phyloP scores from a whole-genome alignment of 2,113 vertebrate genomes.

The Poeciliopsis retropinna region DNA sequence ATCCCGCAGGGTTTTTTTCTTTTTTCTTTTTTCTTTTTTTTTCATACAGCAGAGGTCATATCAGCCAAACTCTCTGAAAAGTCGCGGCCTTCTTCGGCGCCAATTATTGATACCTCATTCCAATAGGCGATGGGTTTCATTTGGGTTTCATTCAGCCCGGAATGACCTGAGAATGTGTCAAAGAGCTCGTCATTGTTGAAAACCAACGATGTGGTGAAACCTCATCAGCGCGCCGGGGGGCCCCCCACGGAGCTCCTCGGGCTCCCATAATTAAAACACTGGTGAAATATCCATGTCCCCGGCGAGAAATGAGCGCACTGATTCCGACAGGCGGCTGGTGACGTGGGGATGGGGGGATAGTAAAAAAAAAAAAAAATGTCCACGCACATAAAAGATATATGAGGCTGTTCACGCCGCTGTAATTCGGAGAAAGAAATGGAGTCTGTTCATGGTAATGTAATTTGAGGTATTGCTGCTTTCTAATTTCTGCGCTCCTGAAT shows the following conservation, averaged over 20 bases:
- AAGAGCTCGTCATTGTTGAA: conserved; percentile 78
- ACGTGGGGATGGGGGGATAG: too few relatives aligned
- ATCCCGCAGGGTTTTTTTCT: conserved; percentile 31
- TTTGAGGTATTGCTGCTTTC: conserved; percentile 73
- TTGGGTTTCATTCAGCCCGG: conserved; percentile 68
- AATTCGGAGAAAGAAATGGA: conserved; percentile 68
- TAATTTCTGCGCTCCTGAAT: conserved; percentile 64
- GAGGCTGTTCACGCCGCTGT: conserved; percentile 66
- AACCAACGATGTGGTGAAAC: conserved; percentile 76
- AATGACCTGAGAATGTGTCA: conserved; percentile 72
- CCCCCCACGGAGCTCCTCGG: conserved; percentile 42
- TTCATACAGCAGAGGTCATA: conserved; percentile 75
- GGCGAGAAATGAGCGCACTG: conserved; percentile 62
- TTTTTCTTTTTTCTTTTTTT: neutral
- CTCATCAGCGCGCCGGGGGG: conserved; percentile 63
- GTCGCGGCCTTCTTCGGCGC: conserved; percentile 42
- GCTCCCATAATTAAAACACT: conserved; percentile 74
- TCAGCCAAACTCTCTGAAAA: conserved; percentile 53
- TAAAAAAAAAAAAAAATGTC: conserved; percentile 38
- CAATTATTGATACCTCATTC: conserved; percentile 75
- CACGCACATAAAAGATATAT: conserved; percentile 69
- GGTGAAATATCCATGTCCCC: conserved; percentile 78
- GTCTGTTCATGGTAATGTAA: conserved; percentile 72
- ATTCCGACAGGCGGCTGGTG: conserved; percentile 25
- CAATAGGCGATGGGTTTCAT: conserved; percentile 74